Base-by-base conservation (phyloP, 2,113 vertebrate genomes). In the Takifugu bimaculatus region DNA sequence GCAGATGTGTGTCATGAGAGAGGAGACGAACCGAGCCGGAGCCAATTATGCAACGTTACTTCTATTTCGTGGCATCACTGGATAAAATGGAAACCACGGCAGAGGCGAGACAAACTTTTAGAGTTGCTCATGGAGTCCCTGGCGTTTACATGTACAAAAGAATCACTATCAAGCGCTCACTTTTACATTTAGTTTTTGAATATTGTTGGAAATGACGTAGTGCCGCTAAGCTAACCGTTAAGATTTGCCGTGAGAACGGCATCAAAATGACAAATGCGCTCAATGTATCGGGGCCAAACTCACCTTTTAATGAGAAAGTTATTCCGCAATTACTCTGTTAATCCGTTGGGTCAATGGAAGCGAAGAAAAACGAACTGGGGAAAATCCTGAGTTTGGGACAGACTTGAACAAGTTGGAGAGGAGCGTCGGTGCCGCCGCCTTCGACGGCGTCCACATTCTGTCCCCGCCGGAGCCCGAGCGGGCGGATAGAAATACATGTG, bases 401-500 rank as follows among this genome's bases (percentile, higher is more conserved):
- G 47, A 63, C 20, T 78, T 79, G 0, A 11, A 15, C 26, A 75
- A 74, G 68, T 85, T 80, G 65, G 0, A 1, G 29, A 1, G 35
- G 47, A 20, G 11, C n/a, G 27, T 13, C 29, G 44, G 13, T 2
- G 25, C 57, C 27, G n/a, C 63, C 63, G 70, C 64, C 49, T 61
- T 63, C 50, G 54, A 48, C 62, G 13, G 2, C 32, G 74, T 27
- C 78, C 75, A 68, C 81, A 72, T 70, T 84, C 76, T 82, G 68
- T 60, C 45, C 74, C 50, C 12, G 56, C 71, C 47, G 61, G 73
- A 74, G 60, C 70, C 11, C 43, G 13, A 68, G 63, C 70, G 59
- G 79, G 53, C 35, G 39, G 60, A 47, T 53, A 69, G 83, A 65
- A 78, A 80, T 80, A 88, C 87, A 88, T 88, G 87, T 86, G 88